These are phyloP conservation scores for Crotophaga sulcirostris DNA, from an alignment of 2,113 vertebrate genomes.

Conservation along the genomic window DNA sequence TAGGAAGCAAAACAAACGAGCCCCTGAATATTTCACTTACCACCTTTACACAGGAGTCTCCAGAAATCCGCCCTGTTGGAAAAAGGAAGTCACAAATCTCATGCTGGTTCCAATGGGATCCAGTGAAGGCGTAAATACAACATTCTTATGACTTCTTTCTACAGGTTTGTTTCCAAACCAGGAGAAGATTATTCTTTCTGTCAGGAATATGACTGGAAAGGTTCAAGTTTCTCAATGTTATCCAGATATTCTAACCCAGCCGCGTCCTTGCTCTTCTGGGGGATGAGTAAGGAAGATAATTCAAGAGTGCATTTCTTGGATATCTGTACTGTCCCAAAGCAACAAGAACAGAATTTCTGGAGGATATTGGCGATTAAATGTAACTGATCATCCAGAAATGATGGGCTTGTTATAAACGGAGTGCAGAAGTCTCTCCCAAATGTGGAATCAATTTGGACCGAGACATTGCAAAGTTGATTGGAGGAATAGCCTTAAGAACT, in stretches of 20 bases:
- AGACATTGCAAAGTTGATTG: not conserved
- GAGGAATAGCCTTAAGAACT: not conserved
- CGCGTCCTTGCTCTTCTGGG: not conserved
- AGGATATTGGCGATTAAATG: not conserved
- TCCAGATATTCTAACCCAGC: too few relatives aligned
- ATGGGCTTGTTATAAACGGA: not conserved
- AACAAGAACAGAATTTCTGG: not conserved
- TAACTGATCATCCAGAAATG: not conserved
- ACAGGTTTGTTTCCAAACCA: not conserved
- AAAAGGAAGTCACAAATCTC: not conserved
- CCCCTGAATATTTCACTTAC: not conserved
- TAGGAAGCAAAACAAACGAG: not conserved
- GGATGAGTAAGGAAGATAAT: not conserved
- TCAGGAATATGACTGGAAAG: too few relatives aligned
- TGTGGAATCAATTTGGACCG: not conserved
- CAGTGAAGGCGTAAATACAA: not conserved
- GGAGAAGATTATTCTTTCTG: not conserved
- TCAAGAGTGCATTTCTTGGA: not conserved
- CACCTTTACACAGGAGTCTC: too few relatives aligned
- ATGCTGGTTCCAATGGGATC: not conserved
- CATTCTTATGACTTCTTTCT: not conserved
- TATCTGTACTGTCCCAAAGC: not conserved
- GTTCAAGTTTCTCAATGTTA: not conserved
- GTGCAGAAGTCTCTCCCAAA: not conserved
- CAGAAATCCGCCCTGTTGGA: not conserved